phyloP scores from a whole-genome alignment of 1,140 invertebrate species.

The Notospermus geniculatus region DNA sequence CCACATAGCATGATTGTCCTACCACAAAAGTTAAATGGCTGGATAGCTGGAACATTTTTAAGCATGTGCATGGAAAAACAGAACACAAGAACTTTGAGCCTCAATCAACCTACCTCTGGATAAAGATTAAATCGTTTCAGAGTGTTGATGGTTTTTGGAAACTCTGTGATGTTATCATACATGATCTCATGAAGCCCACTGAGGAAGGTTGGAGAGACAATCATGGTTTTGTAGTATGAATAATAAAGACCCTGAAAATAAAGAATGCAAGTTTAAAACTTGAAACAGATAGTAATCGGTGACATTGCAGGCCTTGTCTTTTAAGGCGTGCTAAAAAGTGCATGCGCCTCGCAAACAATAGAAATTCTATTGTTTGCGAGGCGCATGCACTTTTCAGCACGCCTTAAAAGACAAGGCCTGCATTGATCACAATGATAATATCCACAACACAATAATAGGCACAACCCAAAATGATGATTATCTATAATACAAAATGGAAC shows the following conservation, averaged over 20 bases:
- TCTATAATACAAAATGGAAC: slow-evolving; percentile 29
- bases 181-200: slow-evolving; percentile 67
- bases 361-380: too few species aligned
- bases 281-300: background rate
- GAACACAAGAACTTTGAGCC: background rate
- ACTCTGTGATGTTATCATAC: slow-evolving; percentile 76
- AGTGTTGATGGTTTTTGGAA: slow-evolving; percentile 75
- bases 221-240: slow-evolving; percentile 80
- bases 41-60: background rate
- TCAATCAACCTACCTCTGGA: slow-evolving; percentile 67
- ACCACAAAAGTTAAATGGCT: too few species aligned
- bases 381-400: too few species aligned
- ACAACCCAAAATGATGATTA: slow-evolving; percentile 5
- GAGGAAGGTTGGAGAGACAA: slow-evolving; percentile 65
- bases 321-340: too few species aligned
- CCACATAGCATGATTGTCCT: too few species aligned
- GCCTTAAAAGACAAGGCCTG: too few species aligned
- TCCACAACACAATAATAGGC: slow-evolving; percentile 17
- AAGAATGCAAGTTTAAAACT: slow-evolving; percentile 15
- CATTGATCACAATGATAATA: slow-evolving; percentile 18
- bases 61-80: background rate
- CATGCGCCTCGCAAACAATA: too few species aligned
- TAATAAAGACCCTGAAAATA: slow-evolving; percentile 76
- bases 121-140: slow-evolving; percentile 78
- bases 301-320: background rate